Evolutionary conservation across 2,113 vertebrate species (phyloP), one percentile per base, ranked within the genome.

Genomic region (Colius striatus): DNA sequence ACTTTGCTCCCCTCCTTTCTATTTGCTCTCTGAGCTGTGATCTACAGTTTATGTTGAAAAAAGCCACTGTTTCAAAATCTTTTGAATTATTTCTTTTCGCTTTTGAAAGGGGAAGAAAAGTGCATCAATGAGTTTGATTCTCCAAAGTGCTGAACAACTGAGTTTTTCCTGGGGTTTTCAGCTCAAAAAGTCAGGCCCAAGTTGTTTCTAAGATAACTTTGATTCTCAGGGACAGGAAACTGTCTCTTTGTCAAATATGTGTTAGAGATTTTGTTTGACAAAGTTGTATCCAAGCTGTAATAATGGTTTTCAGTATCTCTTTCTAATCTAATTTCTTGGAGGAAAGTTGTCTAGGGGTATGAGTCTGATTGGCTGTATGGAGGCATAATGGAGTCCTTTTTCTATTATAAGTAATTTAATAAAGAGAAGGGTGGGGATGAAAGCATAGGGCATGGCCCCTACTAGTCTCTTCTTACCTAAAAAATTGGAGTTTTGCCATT

Each of bases 1-100:
- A 77, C 79, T 93, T 90, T 91, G 71, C 74, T 94, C 51, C 38
- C 51, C 26, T 95, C 63, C 61, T 77, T 45, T 62, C 89, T 91
- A 47, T 30, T 79, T 85, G 36, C 66, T 66, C 76, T 71, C 55
- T 63, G 13, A 82, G 26, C 18, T 6, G 5, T 65, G 57, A 89
- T 60, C 67, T 36, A 38, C 27, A 63, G 22, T 70, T 91, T 41
- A 53, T 48, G 38, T 4, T 83, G 87, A 95, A 73, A 67, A 84
- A 89, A 76, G 45, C 48, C 38, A 66, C 34, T 73, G 14, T 43
- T 80, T 63, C 34, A 55, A 84, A 83, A 70, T 73, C 20, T 48
- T 26, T 47, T 36, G 38, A 32, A 43, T 77, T 73, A 2, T 38
- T 53, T 70, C 18, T 67, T 26, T 57, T 87, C 9, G 4, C 29